Base-by-base conservation (phyloP, 2,113 vertebrate species). In the Pitta sordida region DNA sequence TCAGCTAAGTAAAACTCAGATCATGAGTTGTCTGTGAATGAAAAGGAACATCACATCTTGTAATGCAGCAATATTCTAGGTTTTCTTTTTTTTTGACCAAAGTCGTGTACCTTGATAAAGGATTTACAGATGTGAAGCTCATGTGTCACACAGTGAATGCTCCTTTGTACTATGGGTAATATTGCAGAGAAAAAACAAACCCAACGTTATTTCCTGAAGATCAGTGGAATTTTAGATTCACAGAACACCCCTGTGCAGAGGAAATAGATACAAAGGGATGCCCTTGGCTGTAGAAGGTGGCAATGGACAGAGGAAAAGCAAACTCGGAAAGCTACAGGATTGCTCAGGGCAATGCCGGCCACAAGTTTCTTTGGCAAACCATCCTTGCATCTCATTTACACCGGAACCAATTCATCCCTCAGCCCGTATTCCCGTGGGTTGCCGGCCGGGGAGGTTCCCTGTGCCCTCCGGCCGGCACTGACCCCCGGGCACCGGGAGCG, bases 401-500 rank as follows among this genome's bases (percentile, higher is more conserved):
- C 26, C 5, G 55, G 8, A 39, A 27, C 62, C 20, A 15, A 29
- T 63, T 39, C 6, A 18, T 23, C 46, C 51, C n/a, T 20, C 9
- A 9, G 13, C 4, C 14, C 22, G 49, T 13, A 10, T 27, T 36
- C 53, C 32, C 34, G 9, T 13, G n/a, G 7, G 3, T 11, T 19
- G 7, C 5, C 3, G 63, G 53, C 41, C 32, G 3, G 49, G 32
- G 49, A 41, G 17, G 34, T 27, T 53, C 43, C 37, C 14, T 10
- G 19, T 29, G 21, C 49, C 65, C 3, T 21, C 8, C 15, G 23
- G 34, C 39, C 6, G 49, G 51, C 41, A 9, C 21, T 3, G 2
- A 10, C 36, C 75, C 30, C 8, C 11, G 13, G 60, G 52, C n/a
- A 1, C 6, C 3, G 3, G 34, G 26, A 39, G 36, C 3, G 1